Conservation (phyloP, 2,113 vertebrate species). For the Acanthisitta chloris region DNA sequence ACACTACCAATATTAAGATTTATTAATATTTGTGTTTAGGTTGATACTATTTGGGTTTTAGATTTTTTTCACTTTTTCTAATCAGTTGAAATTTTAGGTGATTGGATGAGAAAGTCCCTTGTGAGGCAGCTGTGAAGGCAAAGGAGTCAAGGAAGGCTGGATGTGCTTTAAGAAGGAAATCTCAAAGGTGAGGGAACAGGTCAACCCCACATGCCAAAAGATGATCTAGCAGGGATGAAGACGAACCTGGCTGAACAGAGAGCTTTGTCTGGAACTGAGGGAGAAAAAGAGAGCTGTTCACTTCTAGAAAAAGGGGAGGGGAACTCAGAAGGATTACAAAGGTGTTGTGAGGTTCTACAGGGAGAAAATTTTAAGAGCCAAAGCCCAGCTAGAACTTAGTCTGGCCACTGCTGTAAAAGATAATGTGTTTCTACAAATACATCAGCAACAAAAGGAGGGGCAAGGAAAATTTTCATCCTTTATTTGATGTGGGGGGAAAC, state of each 20-base stretch:
- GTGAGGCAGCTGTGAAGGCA: background rate
- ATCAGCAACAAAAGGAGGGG: background rate
- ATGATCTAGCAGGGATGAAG: background rate
- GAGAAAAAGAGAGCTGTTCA: background rate
- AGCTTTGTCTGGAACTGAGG: background rate
- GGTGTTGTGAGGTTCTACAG: background rate
- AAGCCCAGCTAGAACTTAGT: background rate
- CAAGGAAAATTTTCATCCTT: background rate
- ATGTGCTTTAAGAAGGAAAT: background rate
- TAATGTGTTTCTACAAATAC: background rate
- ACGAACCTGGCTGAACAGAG: background rate
- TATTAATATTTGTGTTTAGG: background rate
- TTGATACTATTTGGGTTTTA: background rate
- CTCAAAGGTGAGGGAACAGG: background rate
- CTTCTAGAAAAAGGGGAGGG: background rate
- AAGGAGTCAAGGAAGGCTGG: background rate
- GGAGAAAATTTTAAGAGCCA: background rate
- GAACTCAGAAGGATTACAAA: background rate
- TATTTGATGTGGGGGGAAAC: background rate
- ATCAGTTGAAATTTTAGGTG: background rate
- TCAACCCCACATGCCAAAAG: background rate
- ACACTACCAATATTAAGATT: background rate
- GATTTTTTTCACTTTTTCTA: background rate
- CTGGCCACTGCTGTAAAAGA: background rate
- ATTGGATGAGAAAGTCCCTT: background rate